These are phyloP conservation scores for Odontomyia ornata DNA, from an alignment of 2,888 invertebrate species.

Conservation along the genomic window DNA sequence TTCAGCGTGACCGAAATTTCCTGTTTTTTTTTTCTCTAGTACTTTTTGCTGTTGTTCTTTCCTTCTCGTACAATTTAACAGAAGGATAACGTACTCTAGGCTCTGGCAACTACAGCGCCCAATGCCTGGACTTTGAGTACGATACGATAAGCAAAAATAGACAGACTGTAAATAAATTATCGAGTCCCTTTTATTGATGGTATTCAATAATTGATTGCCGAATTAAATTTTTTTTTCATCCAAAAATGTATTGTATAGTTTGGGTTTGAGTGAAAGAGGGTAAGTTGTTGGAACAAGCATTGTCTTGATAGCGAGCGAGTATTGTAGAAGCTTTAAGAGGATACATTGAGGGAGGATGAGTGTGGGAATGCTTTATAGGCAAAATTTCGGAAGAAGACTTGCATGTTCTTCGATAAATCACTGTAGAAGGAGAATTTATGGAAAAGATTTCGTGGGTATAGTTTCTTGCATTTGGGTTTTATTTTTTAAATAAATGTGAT, in stretches of 20 bases:
- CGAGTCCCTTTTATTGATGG: constrained; percentile 43
- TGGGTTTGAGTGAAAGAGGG: not conserved
- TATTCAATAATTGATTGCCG: constrained; percentile 44
- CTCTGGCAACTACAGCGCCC: too few relatives aligned
- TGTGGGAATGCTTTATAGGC: not conserved
- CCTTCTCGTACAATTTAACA: not conserved
- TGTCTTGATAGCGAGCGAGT: too few relatives aligned
- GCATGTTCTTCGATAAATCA: not conserved
- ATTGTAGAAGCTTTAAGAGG: not conserved
- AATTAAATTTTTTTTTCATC: constrained; percentile 5
- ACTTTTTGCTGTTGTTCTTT: not conserved
- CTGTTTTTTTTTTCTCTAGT: not conserved
- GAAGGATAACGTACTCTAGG: not conserved
- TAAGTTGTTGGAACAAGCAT: not conserved
- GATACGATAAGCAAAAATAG: not conserved
- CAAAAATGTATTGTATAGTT: not conserved
- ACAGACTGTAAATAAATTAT: constrained; percentile 44
- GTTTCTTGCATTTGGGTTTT: too few relatives aligned
- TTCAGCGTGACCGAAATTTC: not conserved
- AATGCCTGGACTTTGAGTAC: not conserved
- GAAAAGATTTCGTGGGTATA: too few relatives aligned
- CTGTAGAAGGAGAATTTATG: too few relatives aligned
- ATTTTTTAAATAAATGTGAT: too few relatives aligned
- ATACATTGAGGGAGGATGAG: too few relatives aligned
- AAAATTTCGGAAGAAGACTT: not conserved